phyloP scores from a whole-genome alignment of 2,888 invertebrate genomes.

The Lepidochitona cinerea region DNA sequence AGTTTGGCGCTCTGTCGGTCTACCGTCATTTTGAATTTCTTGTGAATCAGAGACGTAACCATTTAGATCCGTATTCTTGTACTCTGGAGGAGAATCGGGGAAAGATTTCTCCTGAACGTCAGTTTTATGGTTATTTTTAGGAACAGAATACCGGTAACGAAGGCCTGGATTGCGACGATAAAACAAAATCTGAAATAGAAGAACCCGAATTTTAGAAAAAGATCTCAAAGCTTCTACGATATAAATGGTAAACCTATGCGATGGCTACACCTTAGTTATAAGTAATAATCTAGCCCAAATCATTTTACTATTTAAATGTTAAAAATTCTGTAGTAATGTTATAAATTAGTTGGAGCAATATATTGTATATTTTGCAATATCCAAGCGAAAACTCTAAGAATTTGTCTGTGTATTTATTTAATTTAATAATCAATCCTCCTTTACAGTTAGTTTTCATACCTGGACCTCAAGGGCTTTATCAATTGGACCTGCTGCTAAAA shows the following conservation, averaged over 20 bases:
- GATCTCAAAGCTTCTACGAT: no score
- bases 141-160: constrained; percentile 89
- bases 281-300: no score
- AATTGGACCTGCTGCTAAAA: background rate
- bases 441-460: background rate
- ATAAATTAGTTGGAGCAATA: no score
- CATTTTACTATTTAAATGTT: no score
- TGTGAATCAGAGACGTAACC: background rate
- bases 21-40: background rate
- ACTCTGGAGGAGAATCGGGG: background rate
- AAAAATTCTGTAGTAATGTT: no score
- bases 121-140: constrained; percentile 59
- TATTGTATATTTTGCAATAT: no score
- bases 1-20: background rate
- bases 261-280: no score
- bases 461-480: background rate
- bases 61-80: background rate
- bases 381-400: no score
- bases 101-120: no score
- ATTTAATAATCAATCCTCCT: background rate
- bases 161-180: constrained; percentile 89
- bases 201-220: no score
- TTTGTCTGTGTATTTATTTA: no score
- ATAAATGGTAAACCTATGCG: no score
- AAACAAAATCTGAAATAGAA: constrained; percentile 82